phyloP scores from a whole-genome alignment of 1,140 invertebrate species.

The Telenomus remus region DNA sequence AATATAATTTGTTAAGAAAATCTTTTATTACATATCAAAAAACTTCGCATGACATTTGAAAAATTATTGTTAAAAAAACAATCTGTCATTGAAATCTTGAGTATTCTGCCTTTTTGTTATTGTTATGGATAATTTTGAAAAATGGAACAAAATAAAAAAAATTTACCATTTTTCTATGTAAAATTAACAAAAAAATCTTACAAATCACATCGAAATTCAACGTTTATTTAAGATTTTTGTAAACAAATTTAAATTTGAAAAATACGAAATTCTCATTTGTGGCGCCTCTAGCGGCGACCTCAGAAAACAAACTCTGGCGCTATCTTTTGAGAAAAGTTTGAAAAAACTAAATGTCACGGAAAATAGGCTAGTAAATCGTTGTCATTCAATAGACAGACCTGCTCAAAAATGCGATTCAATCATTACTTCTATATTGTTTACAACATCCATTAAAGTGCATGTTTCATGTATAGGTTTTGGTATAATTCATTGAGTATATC shows the following conservation, averaged over 20 bases:
- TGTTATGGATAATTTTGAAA: too few species aligned
- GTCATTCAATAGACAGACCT: constrained; percentile 60
- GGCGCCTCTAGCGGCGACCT: too few species aligned
- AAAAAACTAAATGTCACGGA: not conserved
- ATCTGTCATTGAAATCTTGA: constrained; percentile 62
- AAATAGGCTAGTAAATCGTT: constrained; percentile 34
- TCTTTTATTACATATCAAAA: not conserved
- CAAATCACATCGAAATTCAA: too few species aligned
- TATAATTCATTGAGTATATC: constrained; percentile 70
- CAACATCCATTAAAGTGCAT: constrained; percentile 71
- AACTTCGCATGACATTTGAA: constrained; percentile 25
- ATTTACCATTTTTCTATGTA: too few species aligned
- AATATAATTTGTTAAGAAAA: not conserved
- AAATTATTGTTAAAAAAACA: constrained; percentile 52
- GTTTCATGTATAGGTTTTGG: constrained; percentile 68
- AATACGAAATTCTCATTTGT: too few species aligned
- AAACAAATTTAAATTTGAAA: too few species aligned
- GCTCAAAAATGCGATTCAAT: constrained; percentile 67
- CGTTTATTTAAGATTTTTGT: too few species aligned
- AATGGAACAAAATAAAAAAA: too few species aligned
- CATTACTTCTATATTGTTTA: constrained; percentile 66
- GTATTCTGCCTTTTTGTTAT: constrained; percentile 42
- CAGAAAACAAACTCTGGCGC: too few species aligned
- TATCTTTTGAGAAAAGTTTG: not conserved
- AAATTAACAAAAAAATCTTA: too few species aligned